Evolutionary conservation across 1,140 invertebrate species (phyloP), one percentile per base, ranked within the genome.

Genomic region (Lordiphosa mommai): DNA sequence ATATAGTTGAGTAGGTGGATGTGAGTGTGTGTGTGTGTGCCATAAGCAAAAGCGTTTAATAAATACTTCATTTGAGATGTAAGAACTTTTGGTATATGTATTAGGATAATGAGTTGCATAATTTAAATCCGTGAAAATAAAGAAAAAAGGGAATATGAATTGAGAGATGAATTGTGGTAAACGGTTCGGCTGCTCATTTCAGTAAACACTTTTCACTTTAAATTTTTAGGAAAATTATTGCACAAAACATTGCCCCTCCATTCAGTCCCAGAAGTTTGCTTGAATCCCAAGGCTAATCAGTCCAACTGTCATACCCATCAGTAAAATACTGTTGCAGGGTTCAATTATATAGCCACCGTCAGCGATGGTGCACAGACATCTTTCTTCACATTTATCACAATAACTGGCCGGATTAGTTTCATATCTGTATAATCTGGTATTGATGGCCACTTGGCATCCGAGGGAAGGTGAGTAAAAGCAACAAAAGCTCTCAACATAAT

Each of bases 391-490:
- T 0, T 27, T 4, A 0, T 9, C 3, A 14, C 69, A 73, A 13
- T 30, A 43, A n/a, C 2, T 12, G 1, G 2, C 2, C 4, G 61
- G 30, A 12, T 9, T 9, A 2, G 30, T 41, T 6, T 27, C 52
- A 30, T 20, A 37, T 0, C 4, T 0, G 6, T 51, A 23, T 4
- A 63, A 0, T 3, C 0, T 0, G 1, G 36, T 20, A 27, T 69
- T 36, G 1, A 74, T 2, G n/a, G 65, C 43, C 7, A 47, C 14
- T 5, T 49, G 41, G 13, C 71, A 74, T 3, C 71, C 71, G 3
- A 49, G 0, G 0, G 9, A 0, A 0, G 30, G 23, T 1, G 72
- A 74, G 23, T 44, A 74, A 3, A 74, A 34, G 30, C 72, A 74
- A 10, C 72, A 74, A 27, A 16, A 64, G 1, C 10, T 17, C 2